Evolutionary conservation across 2,797 vertebrate genomes (phyloP).

Genomic region (Cyclura pinguis): DNA sequence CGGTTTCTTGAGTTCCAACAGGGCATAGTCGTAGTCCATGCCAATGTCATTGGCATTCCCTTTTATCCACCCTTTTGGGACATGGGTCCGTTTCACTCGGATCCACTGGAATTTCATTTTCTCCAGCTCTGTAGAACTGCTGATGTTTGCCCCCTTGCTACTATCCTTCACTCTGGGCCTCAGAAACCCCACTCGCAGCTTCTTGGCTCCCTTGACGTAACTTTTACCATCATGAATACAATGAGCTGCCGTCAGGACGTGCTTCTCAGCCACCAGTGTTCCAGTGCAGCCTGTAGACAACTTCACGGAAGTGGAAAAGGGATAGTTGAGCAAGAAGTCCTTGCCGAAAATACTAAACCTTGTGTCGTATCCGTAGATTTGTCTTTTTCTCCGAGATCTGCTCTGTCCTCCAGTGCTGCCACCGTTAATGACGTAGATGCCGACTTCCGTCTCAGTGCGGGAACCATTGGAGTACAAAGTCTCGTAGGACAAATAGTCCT

Average conservation of each 20-base stretch:
- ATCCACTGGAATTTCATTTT: constrained; percentile 99
- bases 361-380: constrained; percentile 95
- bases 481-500: constrained; percentile 90
- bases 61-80: constrained; percentile 98
- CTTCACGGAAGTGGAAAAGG: constrained; percentile 95
- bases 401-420: constrained; percentile 47
- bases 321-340: constrained; percentile 93
- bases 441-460: constrained; percentile 90
- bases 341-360: constrained; percentile 95
- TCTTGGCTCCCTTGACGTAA: constrained; percentile 97
- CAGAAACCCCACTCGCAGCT: constrained; percentile 93
- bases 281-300: constrained; percentile 96
- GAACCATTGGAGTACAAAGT: constrained; percentile 90
- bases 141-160: constrained; percentile 77
- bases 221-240: constrained; percentile 97
- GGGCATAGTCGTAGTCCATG: constrained; percentile 98
- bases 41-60: constrained; percentile 95
- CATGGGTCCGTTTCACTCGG: constrained; percentile 93
- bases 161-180: constrained; percentile 87
- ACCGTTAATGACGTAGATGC: constrained; percentile 87
- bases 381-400: constrained; percentile 87
- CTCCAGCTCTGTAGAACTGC: constrained; percentile 73
- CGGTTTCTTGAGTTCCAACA: constrained; percentile 95
- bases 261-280: constrained; percentile 92
- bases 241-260: constrained; percentile 95